A percentile compares a stretch with the other conserved stretches of the same genome.
Conservation (phyloP, 2,113 vertebrate genomes). For the Camelus dromedarius region DNA sequence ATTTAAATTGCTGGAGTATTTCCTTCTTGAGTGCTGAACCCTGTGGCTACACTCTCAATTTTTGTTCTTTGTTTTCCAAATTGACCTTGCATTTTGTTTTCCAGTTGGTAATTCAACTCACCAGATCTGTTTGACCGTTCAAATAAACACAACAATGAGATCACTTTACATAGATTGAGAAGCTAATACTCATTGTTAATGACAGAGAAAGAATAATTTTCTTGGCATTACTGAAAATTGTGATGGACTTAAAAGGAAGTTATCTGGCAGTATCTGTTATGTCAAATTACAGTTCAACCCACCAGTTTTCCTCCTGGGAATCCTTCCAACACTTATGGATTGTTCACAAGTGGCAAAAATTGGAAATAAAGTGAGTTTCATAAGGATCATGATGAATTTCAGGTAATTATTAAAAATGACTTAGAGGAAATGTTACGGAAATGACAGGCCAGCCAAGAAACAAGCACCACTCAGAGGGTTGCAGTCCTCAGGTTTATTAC, state of each 20-base stretch:
- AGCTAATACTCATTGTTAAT: neutral
- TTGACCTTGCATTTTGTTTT: conserved; percentile 25
- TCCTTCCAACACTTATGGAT: neutral
- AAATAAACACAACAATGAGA: neutral
- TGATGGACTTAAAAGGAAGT: conserved; percentile 10
- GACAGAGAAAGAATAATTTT: neutral
- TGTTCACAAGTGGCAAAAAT: conserved; percentile 28
- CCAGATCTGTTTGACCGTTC: neutral
- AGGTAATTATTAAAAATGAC: conserved; percentile 30
- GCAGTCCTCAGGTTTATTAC: too few relatives aligned
- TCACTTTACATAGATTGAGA: neutral
- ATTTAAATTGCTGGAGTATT: neutral
- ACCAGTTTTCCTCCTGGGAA: neutral
- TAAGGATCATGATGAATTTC: neutral
- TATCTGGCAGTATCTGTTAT: neutral
- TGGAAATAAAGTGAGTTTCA: neutral
- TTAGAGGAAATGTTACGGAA: neutral
- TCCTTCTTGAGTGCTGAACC: neutral
- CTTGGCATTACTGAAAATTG: neutral
- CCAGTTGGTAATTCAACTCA: neutral
- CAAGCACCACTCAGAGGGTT: too few relatives aligned
- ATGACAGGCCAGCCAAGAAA: too few relatives aligned
- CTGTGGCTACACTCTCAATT: neutral
- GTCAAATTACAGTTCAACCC: neutral
- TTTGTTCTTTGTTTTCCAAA: conserved; percentile 35